Evolutionary conservation across 2,888 invertebrate genomes (phyloP).

Genomic region (Thysanoteuthis rhombus): DNA sequence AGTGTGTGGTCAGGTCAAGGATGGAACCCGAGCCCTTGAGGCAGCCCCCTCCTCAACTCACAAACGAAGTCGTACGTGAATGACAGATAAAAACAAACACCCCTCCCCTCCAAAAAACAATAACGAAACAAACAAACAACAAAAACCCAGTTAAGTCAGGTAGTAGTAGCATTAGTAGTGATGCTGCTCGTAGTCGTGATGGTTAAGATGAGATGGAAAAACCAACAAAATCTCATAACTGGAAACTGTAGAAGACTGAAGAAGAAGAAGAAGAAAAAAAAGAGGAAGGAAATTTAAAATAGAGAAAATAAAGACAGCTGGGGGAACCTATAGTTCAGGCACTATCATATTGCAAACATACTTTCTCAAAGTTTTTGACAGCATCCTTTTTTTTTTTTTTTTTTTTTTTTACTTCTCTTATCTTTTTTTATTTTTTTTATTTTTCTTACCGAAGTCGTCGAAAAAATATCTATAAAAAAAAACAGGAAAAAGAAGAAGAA

Average conservation of each 20-base stretch:
- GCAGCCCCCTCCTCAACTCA: not conserved
- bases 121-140: not conserved
- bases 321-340: not conserved
- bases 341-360: not conserved
- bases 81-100: not conserved
- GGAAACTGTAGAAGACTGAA: not conserved
- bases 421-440: not conserved
- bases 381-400: rapidly evolving
- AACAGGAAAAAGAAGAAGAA: not conserved
- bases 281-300: not conserved
- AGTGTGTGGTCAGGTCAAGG: not conserved
- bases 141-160: too few species aligned
- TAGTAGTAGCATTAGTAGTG: not conserved
- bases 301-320: not conserved
- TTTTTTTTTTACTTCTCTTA: not conserved
- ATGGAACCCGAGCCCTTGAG: not conserved
- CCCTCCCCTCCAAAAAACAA: not conserved
- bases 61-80: not conserved
- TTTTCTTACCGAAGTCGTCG: not conserved
- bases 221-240: too few species aligned
- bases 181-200: not conserved
- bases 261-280: too few species aligned
- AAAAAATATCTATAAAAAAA: not conserved
- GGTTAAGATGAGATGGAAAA: too few species aligned
- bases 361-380: not conserved